These are phyloP conservation scores for Microtus pennsylvanicus DNA, from an alignment of 2,113 vertebrate species.

Conservation along the genomic window DNA sequence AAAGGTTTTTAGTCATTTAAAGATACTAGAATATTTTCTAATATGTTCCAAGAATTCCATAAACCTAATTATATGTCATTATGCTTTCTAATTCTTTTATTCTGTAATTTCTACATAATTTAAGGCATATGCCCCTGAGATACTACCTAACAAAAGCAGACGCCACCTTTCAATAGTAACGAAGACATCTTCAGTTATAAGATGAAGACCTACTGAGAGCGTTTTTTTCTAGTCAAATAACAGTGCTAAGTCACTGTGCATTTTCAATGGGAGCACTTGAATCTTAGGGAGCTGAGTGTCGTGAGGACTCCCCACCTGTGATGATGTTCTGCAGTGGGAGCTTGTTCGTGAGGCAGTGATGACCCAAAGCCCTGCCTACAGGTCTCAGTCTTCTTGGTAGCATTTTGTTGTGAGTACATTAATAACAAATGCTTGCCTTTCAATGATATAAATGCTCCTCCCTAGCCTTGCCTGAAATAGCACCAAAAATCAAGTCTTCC, in stretches of 20 bases:
- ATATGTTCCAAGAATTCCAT: background rate
- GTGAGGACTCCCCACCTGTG: background rate
- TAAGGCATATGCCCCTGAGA: background rate
- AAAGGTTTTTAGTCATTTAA: too few species aligned
- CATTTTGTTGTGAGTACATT: background rate
- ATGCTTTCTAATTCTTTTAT: background rate
- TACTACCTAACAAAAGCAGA: background rate
- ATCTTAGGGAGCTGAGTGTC: conserved; percentile 6
- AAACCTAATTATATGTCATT: conserved; percentile 19
- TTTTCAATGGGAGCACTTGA: background rate
- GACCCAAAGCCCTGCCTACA: background rate
- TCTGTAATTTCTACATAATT: background rate
- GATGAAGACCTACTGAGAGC: background rate
- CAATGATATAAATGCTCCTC: conserved; percentile 57
- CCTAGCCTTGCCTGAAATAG: conserved; percentile 59
- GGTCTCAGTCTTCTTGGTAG: background rate
- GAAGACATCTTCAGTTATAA: background rate
- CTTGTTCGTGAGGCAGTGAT: background rate
- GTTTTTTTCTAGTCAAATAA: conserved; percentile 19
- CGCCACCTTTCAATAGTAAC: background rate
- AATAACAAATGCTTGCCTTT: conserved; percentile 47
- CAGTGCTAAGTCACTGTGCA: background rate
- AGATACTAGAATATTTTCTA: background rate
- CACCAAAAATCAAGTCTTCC: conserved; percentile 62
- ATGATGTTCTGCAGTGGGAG: background rate